Percentiles rank a stretch among this genome's conserved stretches.
phyloP scores from a whole-genome alignment of 2,113 vertebrate genomes.

The Cephalopholis sonnerati region DNA sequence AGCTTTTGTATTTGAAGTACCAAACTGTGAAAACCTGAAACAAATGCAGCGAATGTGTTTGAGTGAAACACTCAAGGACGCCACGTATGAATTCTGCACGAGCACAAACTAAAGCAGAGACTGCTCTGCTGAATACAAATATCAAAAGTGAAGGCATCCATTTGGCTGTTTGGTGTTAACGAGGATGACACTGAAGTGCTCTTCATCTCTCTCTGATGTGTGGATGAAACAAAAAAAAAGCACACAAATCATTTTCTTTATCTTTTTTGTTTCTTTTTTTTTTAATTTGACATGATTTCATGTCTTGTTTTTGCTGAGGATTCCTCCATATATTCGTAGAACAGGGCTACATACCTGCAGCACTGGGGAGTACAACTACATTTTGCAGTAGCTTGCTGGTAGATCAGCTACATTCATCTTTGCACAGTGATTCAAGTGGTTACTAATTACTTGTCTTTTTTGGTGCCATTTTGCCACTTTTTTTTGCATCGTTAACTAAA shows the following conservation, averaged over 20 bases:
- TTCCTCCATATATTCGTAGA: not conserved
- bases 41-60: not conserved
- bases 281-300: too few species aligned
- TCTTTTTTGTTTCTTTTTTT: too few species aligned
- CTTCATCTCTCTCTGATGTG: not conserved
- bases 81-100: not conserved
- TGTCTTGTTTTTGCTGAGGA: not conserved
- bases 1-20: not conserved
- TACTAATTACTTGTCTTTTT: too few species aligned
- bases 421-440: too few species aligned
- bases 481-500: too few species aligned
- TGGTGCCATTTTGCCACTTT: too few species aligned
- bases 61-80: not conserved
- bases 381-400: too few species aligned
- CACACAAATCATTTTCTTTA: too few species aligned
- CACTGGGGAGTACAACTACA: too few species aligned
- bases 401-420: too few species aligned
- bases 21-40: not conserved
- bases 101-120: not conserved
- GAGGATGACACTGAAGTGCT: not conserved
- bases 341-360: too few species aligned
- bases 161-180: not conserved
- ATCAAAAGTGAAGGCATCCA: not conserved
- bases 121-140: not conserved
- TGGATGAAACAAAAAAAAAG: too few species aligned